Evolutionary conservation across 2,797 vertebrate species (phyloP).

Genomic region (Anabacerthia variegaticeps): DNA sequence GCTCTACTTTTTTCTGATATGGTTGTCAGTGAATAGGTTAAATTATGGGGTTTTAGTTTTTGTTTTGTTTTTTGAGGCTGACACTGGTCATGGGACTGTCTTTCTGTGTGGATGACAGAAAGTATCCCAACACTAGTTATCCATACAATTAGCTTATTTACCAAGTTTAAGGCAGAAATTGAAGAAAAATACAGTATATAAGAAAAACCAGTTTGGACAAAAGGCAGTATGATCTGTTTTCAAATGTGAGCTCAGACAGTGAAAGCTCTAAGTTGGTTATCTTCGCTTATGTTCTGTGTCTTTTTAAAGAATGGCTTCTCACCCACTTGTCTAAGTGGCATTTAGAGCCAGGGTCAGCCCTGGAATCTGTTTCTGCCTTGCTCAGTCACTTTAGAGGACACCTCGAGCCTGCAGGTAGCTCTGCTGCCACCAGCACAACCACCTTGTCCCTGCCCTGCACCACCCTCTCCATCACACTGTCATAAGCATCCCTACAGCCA

Average conservation of each 20-base stretch:
- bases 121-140: neutral
- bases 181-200: neutral
- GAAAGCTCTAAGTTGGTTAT: neutral
- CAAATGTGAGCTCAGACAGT: neutral
- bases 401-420: neutral
- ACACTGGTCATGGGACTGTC: neutral
- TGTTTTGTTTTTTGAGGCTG: neutral
- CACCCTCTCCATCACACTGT: accelerated
- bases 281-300: neutral
- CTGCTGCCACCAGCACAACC: accelerated
- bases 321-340: neutral
- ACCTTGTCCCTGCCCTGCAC: neutral
- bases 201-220: neutral
- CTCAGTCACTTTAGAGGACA: neutral
- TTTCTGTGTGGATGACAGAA: constrained; percentile 18
- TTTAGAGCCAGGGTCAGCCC: neutral
- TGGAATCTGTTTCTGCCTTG: neutral
- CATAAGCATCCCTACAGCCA: neutral
- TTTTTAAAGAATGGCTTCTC: neutral
- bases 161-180: constrained; percentile 19
- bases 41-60: neutral
- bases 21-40: neutral
- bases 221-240: neutral
- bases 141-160: neutral
- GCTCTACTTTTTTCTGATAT: neutral